Percentiles rank a stretch among this genome's conserved stretches.
Evolutionary conservation across 2,113 vertebrate genomes (phyloP).

Genomic region (Uropsilus gracilis): DNA sequence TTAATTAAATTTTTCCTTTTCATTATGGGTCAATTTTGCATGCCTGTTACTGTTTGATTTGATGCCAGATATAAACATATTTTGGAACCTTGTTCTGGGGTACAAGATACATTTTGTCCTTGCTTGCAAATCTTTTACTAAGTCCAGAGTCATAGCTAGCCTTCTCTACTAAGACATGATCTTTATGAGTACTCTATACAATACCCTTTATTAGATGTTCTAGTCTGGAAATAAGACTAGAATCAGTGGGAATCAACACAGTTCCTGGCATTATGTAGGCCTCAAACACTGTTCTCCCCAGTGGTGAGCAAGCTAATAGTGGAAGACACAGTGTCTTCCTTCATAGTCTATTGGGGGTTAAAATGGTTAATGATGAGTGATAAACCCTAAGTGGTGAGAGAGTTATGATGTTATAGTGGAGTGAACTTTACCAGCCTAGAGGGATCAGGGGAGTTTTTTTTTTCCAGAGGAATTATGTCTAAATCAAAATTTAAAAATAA

Average conservation of each 20-base stretch:
- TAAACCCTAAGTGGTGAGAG: neutral
- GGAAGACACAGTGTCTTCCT: neutral
- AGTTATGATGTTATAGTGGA: neutral
- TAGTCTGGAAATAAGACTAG: no score
- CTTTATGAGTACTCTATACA: neutral
- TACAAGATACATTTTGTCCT: neutral
- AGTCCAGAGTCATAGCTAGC: neutral
- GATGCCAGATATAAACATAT: neutral
- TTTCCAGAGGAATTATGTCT: neutral
- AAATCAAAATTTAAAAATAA: neutral
- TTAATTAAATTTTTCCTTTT: neutral
- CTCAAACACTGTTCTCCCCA: neutral
- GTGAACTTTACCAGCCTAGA: neutral
- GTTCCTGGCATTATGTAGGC: neutral
- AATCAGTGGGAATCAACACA: neutral
- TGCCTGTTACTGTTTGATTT: neutral
- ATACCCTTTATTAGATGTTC: neutral
- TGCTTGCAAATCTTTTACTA: neutral
- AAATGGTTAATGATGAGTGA: neutral
- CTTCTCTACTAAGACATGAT: neutral
- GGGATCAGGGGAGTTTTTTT: neutral
- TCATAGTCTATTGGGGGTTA: neutral
- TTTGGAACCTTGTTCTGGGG: neutral
- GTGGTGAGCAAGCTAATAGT: neutral
- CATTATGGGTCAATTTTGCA: neutral